phyloP scores from a whole-genome alignment of 2,113 vertebrate genomes.

The Bubo blakistoni region DNA sequence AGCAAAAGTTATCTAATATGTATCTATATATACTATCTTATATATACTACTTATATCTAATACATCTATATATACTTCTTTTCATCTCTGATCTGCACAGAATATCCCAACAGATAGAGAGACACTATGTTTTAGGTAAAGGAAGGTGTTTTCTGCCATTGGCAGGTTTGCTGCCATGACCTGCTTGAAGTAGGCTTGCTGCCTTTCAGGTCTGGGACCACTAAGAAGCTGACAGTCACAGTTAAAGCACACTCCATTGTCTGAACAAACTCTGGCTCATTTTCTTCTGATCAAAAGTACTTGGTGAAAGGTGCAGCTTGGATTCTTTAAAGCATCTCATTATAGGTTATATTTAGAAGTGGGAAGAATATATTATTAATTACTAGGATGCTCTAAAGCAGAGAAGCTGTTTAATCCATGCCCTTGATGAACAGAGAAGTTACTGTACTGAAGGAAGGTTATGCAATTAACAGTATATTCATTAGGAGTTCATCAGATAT shows the following conservation, averaged over 20 bases:
- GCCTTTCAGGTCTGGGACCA: background rate
- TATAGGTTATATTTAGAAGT: constrained; percentile 76
- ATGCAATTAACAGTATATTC: constrained; percentile 70
- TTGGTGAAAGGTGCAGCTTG: constrained; percentile 49
- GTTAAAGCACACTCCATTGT: background rate
- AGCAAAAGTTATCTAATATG: background rate
- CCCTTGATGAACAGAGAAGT: constrained; percentile 68
- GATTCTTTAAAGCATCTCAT: constrained; percentile 68
- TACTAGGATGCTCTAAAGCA: constrained; percentile 69
- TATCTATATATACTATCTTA: background rate
- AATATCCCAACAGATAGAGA: background rate
- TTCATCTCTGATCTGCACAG: background rate
- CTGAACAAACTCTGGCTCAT: background rate
- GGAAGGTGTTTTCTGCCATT: background rate
- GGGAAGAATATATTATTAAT: constrained; percentile 77
- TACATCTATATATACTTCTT: background rate
- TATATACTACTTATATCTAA: background rate
- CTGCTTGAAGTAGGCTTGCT: background rate
- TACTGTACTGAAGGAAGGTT: constrained; percentile 63
- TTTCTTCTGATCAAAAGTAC: constrained; percentile 54
- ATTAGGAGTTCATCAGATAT: constrained; percentile 63
- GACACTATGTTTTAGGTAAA: background rate
- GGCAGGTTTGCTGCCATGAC: background rate
- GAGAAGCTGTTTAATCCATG: constrained; percentile 70
- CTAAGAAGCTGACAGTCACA: background rate